A percentile compares a stretch with the other conserved stretches of the same genome.
Evolutionary conservation across 2,888 invertebrate species (phyloP).

Genomic region (Tipula confusa): DNA sequence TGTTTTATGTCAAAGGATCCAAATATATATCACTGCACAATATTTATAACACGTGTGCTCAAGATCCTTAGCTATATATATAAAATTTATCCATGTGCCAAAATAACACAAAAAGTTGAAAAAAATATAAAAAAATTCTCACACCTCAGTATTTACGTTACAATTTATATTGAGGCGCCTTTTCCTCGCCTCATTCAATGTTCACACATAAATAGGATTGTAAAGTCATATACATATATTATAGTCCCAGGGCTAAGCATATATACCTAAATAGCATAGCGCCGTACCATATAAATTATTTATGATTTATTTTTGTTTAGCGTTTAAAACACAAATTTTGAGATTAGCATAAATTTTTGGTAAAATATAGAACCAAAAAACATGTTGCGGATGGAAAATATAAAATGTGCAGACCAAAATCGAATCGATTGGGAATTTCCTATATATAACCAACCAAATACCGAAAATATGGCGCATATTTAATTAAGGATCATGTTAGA

Average conservation of each 20-base stretch:
- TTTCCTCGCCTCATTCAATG: not conserved
- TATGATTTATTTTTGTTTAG: not conserved
- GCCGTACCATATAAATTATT: not conserved
- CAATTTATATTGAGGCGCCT: not conserved
- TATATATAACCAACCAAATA: not conserved
- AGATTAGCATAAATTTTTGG: not conserved
- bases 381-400: not conserved
- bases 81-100: not conserved
- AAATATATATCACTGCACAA: not conserved
- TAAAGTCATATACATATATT: conserved; percentile 25
- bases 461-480: not conserved
- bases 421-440: not conserved
- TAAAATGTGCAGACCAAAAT: not conserved
- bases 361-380: not conserved
- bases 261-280: not conserved
- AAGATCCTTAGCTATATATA: not conserved
- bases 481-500: not conserved
- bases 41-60: not conserved
- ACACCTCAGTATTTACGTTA: not conserved
- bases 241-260: not conserved
- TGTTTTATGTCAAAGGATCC: not conserved
- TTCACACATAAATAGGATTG: not conserved
- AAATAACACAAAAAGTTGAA: not conserved
- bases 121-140: not conserved
- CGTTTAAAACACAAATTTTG: not conserved